Percentiles rank a stretch among this genome's conserved stretches.
phyloP scores from a whole-genome alignment of 2,113 vertebrate genomes.

The Brachypteracias leptosomus region DNA sequence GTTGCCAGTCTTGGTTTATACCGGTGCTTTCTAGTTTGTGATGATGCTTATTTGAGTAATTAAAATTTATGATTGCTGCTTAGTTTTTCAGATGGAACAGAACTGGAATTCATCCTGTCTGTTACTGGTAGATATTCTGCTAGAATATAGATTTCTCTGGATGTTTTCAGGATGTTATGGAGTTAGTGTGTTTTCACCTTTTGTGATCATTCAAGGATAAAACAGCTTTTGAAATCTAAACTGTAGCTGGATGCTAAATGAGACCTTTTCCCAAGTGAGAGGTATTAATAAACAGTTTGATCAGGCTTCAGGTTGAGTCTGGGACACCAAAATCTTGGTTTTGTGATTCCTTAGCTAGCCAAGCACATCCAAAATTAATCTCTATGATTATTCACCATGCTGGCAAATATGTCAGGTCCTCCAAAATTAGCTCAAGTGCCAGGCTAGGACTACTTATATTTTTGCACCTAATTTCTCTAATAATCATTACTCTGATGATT shows the following conservation, averaged over 20 bases:
- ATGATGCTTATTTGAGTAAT: not conserved
- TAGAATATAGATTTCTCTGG: not conserved
- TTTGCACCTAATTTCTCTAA: not conserved
- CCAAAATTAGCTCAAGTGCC: not conserved
- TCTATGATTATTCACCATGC: not conserved
- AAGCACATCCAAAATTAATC: not conserved
- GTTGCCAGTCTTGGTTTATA: not conserved
- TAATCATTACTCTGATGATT: not conserved
- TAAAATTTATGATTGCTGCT: not conserved
- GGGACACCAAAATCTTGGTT: not conserved
- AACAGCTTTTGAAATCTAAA: not conserved
- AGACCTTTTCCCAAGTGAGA: not conserved
- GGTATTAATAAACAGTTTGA: not conserved
- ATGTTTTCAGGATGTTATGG: not conserved
- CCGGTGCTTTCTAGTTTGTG: not conserved
- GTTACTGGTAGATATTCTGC: not conserved
- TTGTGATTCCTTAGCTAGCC: not conserved
- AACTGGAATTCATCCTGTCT: not conserved
- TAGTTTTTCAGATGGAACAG: not conserved
- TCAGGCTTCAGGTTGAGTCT: not conserved
- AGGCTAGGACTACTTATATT: not conserved
- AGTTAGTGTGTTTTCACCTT: not conserved
- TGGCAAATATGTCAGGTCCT: not conserved
- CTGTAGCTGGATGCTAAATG: not conserved
- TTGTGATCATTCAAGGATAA: not conserved